Conservation (phyloP, 2,888 invertebrate genomes). For the Alcis repandata region DNA sequence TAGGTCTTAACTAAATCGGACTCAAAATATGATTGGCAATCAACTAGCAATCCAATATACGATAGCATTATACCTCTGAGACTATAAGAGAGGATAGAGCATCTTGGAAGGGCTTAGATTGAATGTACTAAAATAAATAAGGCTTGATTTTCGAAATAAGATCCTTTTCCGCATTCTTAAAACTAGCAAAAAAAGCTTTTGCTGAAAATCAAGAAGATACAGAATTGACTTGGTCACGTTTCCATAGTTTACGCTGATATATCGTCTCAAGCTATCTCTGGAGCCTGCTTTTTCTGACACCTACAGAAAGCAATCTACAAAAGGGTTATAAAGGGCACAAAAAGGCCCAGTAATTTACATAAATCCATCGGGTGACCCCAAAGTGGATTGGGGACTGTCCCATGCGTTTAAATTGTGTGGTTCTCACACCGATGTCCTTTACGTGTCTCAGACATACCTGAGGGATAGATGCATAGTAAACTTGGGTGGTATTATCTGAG, state of each 20-base stretch:
- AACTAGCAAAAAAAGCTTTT: no score
- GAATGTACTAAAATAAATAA: no score
- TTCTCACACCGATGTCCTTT: slow-evolving; percentile 17
- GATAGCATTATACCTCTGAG: no score
- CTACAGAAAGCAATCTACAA: slow-evolving; percentile 18
- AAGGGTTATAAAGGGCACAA: slow-evolving; percentile 17
- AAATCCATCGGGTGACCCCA: slow-evolving; percentile 30
- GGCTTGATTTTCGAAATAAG: no score
- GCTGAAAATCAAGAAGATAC: neutral
- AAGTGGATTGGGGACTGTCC: slow-evolving; percentile 24
- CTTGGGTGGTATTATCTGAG: neutral
- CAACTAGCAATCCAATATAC: no score
- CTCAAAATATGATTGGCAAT: no score
- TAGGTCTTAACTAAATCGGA: no score
- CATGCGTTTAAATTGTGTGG: slow-evolving; percentile 37
- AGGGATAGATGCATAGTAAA: neutral
- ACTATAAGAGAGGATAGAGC: no score
- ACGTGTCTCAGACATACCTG: slow-evolving; percentile 20
- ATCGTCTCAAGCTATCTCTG: neutral
- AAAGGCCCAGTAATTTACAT: slow-evolving; percentile 32
- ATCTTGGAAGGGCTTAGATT: no score
- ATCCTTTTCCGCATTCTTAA: no score
- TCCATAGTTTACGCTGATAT: slow-evolving; percentile 1
- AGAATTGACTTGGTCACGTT: slow-evolving; percentile 23
- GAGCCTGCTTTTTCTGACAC: slow-evolving; percentile 24